phyloP scores from a whole-genome alignment of 2,113 vertebrate genomes.

The Acrocephalus kingi region DNA sequence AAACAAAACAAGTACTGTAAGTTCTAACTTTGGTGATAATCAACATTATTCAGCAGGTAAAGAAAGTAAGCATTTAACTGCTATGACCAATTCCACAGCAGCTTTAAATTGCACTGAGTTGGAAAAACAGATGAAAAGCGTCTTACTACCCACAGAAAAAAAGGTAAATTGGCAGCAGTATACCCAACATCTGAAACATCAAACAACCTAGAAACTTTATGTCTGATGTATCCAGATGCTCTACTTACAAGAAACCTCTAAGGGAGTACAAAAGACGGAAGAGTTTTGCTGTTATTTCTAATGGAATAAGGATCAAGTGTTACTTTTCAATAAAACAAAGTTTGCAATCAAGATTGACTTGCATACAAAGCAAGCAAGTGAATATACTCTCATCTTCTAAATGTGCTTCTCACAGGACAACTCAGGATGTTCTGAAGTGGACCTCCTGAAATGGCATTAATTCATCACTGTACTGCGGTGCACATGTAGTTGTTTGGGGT shows the following conservation, averaged over 20 bases:
- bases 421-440: not conserved
- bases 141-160: not conserved
- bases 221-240: not conserved
- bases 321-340: not conserved
- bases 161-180: not conserved
- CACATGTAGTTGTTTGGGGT: not conserved
- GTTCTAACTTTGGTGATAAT: not conserved
- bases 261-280: not conserved
- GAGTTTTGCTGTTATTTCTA: not conserved
- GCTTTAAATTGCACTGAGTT: not conserved
- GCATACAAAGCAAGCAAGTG: not conserved
- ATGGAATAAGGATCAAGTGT: fast-evolving
- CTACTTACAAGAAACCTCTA: not conserved
- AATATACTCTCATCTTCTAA: not conserved
- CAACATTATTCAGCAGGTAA: not conserved
- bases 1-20: not conserved
- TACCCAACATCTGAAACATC: not conserved
- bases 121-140: not conserved
- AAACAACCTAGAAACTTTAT: not conserved
- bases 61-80: not conserved
- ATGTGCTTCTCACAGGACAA: not conserved
- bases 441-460: not conserved
- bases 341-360: not conserved
- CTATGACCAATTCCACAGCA: not conserved
- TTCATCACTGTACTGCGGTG: not conserved